A percentile compares a stretch with the other conserved stretches of the same genome.
Evolutionary conservation across 2,888 invertebrate genomes (phyloP).

Genomic region (Nemapogon koenigi): DNA sequence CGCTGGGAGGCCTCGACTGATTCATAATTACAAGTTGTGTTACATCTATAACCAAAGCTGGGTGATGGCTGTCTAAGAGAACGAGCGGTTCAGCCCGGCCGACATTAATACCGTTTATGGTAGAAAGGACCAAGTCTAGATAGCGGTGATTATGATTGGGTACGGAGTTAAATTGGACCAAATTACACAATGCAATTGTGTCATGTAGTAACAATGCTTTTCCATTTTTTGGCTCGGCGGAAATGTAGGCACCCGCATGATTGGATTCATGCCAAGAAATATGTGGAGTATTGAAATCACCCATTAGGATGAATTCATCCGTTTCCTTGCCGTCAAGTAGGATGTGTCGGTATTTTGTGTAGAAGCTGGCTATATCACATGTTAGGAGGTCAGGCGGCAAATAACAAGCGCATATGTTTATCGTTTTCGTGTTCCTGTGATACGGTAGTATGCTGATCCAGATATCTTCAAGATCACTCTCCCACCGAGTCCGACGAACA

Average conservation of each 20-base stretch:
- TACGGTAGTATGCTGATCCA: slow-evolving; percentile 1
- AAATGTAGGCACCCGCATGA: background rate
- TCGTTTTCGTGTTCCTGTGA: background rate
- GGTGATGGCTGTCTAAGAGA: too few relatives aligned
- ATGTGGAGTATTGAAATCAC: slow-evolving; percentile 7
- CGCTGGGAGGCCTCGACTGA: too few relatives aligned
- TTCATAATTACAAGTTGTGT: too few relatives aligned
- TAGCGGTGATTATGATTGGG: background rate
- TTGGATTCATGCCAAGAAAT: background rate
- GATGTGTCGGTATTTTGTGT: background rate
- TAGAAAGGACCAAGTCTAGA: slow-evolving; percentile 4
- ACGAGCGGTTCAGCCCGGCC: too few relatives aligned
- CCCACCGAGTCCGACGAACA: background rate
- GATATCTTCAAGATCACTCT: slow-evolving; percentile 4
- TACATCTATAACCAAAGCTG: too few relatives aligned
- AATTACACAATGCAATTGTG: background rate
- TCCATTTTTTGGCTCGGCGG: background rate
- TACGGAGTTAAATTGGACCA: slow-evolving; percentile 2
- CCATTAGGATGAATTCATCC: slow-evolving; percentile 2
- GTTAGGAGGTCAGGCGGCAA: background rate
- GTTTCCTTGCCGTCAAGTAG: background rate
- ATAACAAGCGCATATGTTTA: slow-evolving; percentile 6
- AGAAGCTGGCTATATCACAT: background rate
- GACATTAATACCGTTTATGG: too few relatives aligned
- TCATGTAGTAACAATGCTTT: background rate